Evolutionary conservation across 2,797 vertebrate genomes (phyloP), one percentile per base, ranked within the genome.

Genomic region (Adrianichthys oophorus): DNA sequence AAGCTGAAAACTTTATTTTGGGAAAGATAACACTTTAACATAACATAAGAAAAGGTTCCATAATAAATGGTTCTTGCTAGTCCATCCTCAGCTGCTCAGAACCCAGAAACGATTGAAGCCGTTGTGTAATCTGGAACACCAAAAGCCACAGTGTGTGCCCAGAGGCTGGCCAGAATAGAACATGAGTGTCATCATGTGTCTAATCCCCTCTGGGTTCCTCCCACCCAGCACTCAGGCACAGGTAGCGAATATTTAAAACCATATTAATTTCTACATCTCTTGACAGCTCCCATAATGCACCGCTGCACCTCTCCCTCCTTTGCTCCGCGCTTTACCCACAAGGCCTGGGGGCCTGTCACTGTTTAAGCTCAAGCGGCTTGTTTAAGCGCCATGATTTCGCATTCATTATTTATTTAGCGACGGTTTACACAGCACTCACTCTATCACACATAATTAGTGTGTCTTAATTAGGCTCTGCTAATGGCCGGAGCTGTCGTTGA

Each of bases 371-470:
- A 78, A 86, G 80, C 74, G 74, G 82, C 83, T 83, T 86, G 80
- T 88, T 90, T 86, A 88, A 90, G 77, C 66, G 66, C 65, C 73
- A 76, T 79, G 83, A 87, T 88, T 86, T 82, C 83, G 80, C 84
- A 83, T 88, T 88, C 79, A 85, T 90, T 89, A 84, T 87, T 83
- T 80, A 76, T 71, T 89, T 87, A 88, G 81, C 53, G 51, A 56
- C 44, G 59, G 57, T 84, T 63, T 72, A 72, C 74, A 78, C 69
- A 88, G 76, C 57, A 71, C 71, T 72, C 84, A 84, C 83, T 92
- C 90, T 79, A 85, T 92, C 89, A 81, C 76, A 71, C 65, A 52
- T 93, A 92, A 91, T 95, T 93, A 93, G 81, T 26, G 79, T 68
- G 72, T 82, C 88, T 86, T 92, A 89, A 93, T 91, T 92, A 90